These are phyloP conservation scores for Papilio dardanus DNA, from an alignment of 1,140 invertebrate species.

Conservation along the genomic window DNA sequence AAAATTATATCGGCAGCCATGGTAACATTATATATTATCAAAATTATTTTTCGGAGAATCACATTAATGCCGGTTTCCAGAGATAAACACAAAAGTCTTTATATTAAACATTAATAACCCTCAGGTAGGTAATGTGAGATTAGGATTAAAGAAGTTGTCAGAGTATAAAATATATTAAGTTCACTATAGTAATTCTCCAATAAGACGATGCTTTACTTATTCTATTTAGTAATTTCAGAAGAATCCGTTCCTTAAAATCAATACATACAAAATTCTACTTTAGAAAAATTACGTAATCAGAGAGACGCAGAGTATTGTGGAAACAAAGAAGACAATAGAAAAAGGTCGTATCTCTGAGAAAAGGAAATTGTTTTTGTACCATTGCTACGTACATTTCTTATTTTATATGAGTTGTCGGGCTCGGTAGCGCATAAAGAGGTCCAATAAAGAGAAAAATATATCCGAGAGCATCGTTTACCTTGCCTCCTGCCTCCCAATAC, in stretches of 20 bases:
- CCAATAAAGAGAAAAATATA: conserved; percentile 38
- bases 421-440: conserved; percentile 43
- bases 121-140: no score
- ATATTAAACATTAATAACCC: no score
- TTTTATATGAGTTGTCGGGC: conserved; percentile 46
- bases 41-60: no score
- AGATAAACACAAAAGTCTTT: no score
- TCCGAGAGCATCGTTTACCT: conserved; percentile 34
- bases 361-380: conserved; percentile 52
- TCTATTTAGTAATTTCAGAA: no score
- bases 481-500: conserved; percentile 12
- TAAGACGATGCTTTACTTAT: no score
- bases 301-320: conserved; percentile 34
- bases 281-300: conserved; percentile 36
- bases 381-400: conserved; percentile 44
- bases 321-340: conserved; percentile 50
- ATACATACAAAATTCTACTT: not conserved
- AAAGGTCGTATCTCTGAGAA: conserved; percentile 48
- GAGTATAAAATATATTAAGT: no score
- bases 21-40: no score
- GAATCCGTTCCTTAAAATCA: not conserved
- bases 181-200: no score
- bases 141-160: no score
- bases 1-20: not conserved
- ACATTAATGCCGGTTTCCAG: no score